Evolutionary conservation across 2,113 vertebrate species (phyloP), one percentile per base, ranked within the genome.

Genomic region (Odontesthes bonariensis): DNA sequence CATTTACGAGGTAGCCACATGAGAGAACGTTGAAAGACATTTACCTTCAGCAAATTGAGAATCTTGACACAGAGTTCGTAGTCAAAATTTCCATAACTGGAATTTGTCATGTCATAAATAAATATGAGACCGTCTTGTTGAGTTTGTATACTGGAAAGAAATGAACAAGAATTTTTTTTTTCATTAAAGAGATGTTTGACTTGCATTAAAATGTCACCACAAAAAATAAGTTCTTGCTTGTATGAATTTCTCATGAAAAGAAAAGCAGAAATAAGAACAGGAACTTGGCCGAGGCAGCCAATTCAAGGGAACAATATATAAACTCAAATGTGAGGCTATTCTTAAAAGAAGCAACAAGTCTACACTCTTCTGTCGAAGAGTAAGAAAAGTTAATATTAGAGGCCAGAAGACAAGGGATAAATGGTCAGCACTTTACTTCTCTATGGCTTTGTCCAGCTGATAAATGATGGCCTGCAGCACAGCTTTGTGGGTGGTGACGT

Each of bases 61-160:
- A 95, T 95, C 90, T 95, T 95, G 74, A 94, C 94, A 76, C 94
- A 95, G 58, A 95, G 93, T n/a, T 95, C 94, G 47, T 95, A 95
- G 86, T 95, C 94, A 81, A 95, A 95, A 88, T 95, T 95, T 66
- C 82, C 84, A 44, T 95, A 95, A 55, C 77, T 92, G 52, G 94
- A 95, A 89, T 92, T 94, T 77, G 94, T 95, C 94, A 95, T 95
- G 85, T 95, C 94, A 44, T 95, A 95, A 88, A 95, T 95, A 90
- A 95, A 95, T 86, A 95, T 89, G n/a, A 95, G 93, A 10, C 94
- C 94, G 2, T 94, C 94, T 83, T 91, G 91, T 84, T 95, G 94
- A 56, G 94, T 95, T 89, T 95, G 92, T 61, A 86, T 1, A 83
- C 94, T 95, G 61, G 3, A 40, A 38, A 84, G 5, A 82, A 44